Conservation (phyloP, 2,113 vertebrate genomes). For the Hymenochirus boettgeri region DNA sequence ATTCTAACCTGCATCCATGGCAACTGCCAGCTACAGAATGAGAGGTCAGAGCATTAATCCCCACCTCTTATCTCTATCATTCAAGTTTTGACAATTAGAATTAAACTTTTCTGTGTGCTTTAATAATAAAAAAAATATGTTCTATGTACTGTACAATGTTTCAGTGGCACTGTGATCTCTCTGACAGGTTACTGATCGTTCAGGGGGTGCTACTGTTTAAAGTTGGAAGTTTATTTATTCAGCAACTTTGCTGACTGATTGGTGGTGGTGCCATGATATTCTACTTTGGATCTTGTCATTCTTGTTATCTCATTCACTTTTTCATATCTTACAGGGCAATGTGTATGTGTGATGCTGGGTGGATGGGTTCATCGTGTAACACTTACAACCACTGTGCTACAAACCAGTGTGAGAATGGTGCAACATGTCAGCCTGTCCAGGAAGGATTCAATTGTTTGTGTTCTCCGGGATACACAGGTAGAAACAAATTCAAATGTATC, state of each 20-base stretch:
- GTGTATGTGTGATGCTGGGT: constrained; percentile 19
- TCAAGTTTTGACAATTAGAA: too few relatives aligned
- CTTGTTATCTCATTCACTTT: background rate
- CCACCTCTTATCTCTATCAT: background rate
- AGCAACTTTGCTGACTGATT: too few relatives aligned
- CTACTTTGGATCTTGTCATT: too few relatives aligned
- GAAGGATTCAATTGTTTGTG: constrained; percentile 17
- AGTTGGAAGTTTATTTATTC: too few relatives aligned
- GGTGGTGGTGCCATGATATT: too few relatives aligned
- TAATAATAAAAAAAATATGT: too few relatives aligned
- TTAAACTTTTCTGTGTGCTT: too few relatives aligned
- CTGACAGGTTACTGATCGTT: too few relatives aligned
- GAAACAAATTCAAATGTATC: too few relatives aligned
- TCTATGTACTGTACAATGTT: too few relatives aligned
- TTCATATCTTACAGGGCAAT: constrained; percentile 6
- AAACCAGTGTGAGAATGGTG: background rate
- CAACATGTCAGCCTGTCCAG: constrained; percentile 7
- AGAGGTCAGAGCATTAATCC: constrained; percentile 2
- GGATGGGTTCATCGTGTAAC: constrained; percentile 16
- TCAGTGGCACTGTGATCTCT: too few relatives aligned
- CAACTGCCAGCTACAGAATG: background rate
- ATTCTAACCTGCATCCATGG: constrained; percentile 19
- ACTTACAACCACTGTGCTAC: background rate
- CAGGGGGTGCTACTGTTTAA: too few relatives aligned
- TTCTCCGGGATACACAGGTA: constrained; percentile 21